phyloP scores from a whole-genome alignment of 1,140 invertebrate genomes.

The Phymorhynchus buccinoides region DNA sequence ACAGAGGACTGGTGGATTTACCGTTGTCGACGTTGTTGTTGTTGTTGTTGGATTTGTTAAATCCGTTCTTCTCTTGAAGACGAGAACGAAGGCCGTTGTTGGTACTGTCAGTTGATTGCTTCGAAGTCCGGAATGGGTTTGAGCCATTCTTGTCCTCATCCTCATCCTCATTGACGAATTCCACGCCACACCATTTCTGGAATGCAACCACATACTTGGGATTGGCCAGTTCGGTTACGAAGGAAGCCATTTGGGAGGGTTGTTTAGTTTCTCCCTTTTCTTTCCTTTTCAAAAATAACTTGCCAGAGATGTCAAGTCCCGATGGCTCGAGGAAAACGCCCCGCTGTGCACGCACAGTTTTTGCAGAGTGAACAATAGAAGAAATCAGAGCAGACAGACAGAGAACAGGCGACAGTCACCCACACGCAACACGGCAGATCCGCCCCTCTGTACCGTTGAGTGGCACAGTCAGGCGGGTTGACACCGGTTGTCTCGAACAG shows the following conservation, averaged over 20 bases:
- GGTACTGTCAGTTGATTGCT: slow-evolving; percentile 2
- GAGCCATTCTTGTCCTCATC: neutral
- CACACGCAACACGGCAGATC: too few species aligned
- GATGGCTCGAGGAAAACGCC: too few species aligned
- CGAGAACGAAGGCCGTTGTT: neutral
- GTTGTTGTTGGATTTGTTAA: neutral
- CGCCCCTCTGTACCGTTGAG: too few species aligned
- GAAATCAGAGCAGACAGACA: too few species aligned
- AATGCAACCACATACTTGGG: slow-evolving; percentile 48
- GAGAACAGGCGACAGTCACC: too few species aligned
- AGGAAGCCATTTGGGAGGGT: slow-evolving; percentile 28
- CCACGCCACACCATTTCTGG: slow-evolving; percentile 50
- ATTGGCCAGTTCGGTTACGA: neutral
- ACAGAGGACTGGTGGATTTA: neutral
- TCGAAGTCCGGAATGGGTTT: neutral
- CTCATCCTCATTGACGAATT: neutral
- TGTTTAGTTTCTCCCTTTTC: neutral
- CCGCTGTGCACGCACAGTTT: too few species aligned
- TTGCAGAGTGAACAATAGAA: too few species aligned
- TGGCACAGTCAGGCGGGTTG: too few species aligned
- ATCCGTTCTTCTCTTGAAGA: neutral
- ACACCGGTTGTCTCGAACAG: too few species aligned
- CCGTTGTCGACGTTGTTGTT: slow-evolving; percentile 15
- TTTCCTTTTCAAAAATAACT: too few species aligned
- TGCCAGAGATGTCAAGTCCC: too few species aligned